Evolutionary conservation across 2,888 invertebrate species (phyloP).

Genomic region (Luperina testacea): DNA sequence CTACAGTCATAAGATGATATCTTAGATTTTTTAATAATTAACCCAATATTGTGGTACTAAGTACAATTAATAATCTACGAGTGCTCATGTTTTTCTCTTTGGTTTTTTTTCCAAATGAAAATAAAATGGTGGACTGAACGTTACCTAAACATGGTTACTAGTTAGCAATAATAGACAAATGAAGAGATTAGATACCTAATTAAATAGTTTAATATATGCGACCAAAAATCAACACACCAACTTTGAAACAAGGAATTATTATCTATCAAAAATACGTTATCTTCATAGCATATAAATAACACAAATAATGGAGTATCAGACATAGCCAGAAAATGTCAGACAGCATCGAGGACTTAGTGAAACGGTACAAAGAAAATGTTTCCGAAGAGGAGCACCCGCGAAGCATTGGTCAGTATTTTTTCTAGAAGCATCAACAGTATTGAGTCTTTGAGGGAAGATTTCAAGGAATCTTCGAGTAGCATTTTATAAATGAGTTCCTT

Average conservation of each 20-base stretch:
- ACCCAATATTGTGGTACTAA: background rate
- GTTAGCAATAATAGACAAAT: background rate
- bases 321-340: slow-evolving; percentile 79
- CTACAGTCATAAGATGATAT: background rate
- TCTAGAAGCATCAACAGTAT: background rate
- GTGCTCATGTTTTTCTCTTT: too few species aligned
- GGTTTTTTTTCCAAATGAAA: background rate
- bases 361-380: slow-evolving; percentile 79
- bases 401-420: slow-evolving; percentile 82
- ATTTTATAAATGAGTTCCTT: background rate
- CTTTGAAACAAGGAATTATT: background rate
- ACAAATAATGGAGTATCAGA: slow-evolving; percentile 66
- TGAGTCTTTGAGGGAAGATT: background rate
- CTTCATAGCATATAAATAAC: slow-evolving; percentile 35
- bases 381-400: slow-evolving; percentile 74
- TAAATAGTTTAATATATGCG: slow-evolving; percentile 7
- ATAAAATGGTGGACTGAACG: background rate
- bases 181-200: background rate
- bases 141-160: background rate
- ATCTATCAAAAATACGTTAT: background rate
- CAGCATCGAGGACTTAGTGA: slow-evolving; percentile 76
- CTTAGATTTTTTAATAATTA: background rate
- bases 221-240: slow-evolving; percentile 37
- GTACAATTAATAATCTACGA: background rate
- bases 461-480: background rate